A percentile compares a stretch with the other conserved stretches of the same genome.
phyloP scores from a whole-genome alignment of 2,797 vertebrate genomes.

The Trematomus bernacchii region DNA sequence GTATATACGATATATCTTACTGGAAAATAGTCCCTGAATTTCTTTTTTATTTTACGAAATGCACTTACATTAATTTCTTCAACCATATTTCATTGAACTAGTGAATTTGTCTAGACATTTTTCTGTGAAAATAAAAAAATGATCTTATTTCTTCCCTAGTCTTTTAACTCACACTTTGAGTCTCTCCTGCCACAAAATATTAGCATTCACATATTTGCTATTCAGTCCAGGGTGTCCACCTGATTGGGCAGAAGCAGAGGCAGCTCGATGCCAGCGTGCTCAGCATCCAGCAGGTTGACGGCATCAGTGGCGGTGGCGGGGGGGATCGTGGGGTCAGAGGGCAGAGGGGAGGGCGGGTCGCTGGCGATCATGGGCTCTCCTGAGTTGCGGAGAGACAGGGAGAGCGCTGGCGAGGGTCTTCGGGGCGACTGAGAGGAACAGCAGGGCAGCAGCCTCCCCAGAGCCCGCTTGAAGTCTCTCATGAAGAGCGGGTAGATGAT shows the following conservation, averaged over 20 bases:
- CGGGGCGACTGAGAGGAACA: conserved; percentile 84
- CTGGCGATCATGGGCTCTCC: conserved; percentile 88
- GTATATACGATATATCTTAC: conserved; percentile 1
- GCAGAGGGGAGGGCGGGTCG: conserved; percentile 79
- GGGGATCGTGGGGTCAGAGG: conserved; percentile 81
- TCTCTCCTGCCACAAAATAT: background rate
- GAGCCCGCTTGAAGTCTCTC: conserved; percentile 96
- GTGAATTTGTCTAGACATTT: conserved; percentile 1
- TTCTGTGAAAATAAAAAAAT: conserved; percentile 5
- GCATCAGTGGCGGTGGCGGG: conserved; percentile 74
- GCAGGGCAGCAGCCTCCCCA: conserved; percentile 92
- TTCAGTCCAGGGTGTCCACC: conserved; percentile 85
- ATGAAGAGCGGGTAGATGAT: conserved; percentile 99
- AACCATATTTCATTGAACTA: background rate
- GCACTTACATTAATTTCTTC: background rate
- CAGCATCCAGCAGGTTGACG: conserved; percentile 83
- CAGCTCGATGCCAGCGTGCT: conserved; percentile 76
- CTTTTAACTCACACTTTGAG: background rate
- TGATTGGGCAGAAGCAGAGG: conserved; percentile 80
- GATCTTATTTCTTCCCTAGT: background rate
- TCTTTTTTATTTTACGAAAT: background rate
- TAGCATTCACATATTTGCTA: background rate
- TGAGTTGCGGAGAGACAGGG: conserved; percentile 94
- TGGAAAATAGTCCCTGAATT: conserved; percentile 3
- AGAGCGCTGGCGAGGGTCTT: conserved; percentile 89